Conservation (phyloP, 2,113 vertebrate species). For the Malaclemys terrapin region DNA sequence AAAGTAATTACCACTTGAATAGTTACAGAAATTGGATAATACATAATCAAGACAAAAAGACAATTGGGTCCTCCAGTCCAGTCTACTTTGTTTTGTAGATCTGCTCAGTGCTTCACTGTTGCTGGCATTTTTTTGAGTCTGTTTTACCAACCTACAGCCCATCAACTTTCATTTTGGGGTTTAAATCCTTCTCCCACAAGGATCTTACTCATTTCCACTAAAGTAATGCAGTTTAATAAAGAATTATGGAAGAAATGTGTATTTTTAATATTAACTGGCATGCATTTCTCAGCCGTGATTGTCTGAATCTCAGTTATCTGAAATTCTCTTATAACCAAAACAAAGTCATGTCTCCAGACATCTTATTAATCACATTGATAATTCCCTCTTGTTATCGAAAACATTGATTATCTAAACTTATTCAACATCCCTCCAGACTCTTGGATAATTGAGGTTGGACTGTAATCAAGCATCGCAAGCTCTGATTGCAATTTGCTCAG, state of each 20-base stretch:
- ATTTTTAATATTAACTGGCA: not conserved
- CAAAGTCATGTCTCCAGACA: rapidly evolving
- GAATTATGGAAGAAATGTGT: not conserved
- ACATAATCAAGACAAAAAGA: not conserved
- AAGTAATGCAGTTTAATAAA: not conserved
- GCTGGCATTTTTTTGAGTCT: not conserved
- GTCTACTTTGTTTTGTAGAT: not conserved
- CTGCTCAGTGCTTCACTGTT: not conserved
- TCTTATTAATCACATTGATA: not conserved
- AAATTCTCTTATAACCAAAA: not conserved
- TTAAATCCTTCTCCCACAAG: not conserved
- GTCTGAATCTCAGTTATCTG: not conserved
- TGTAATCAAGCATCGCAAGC: not conserved
- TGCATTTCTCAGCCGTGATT: not conserved
- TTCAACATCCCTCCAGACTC: not conserved
- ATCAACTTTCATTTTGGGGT: not conserved
- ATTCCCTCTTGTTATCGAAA: not conserved
- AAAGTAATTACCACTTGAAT: not conserved
- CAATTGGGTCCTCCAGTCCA: not conserved
- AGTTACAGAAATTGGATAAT: not conserved
- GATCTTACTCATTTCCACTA: not conserved
- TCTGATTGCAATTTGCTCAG: not conserved
- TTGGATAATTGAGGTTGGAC: not conserved
- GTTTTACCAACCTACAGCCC: not conserved
- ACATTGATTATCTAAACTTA: rapidly evolving